A percentile compares a stretch with the other conserved stretches of the same genome.
phyloP scores from a whole-genome alignment of 2,113 vertebrate species.

The Spilogale gracilis region DNA sequence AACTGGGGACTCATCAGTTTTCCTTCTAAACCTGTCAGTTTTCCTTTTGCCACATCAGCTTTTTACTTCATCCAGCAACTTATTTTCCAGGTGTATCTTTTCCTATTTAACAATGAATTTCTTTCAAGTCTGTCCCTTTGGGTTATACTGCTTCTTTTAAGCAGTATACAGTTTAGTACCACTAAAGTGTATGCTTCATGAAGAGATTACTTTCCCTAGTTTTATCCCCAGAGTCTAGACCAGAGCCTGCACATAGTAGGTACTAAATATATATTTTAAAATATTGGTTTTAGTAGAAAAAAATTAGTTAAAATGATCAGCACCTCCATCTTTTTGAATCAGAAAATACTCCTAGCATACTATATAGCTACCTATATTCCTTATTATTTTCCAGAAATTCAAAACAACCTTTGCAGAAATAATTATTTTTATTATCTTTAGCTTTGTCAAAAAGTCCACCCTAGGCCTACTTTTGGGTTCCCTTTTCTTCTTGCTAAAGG shows the following conservation, averaged over 20 bases:
- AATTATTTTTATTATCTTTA: background rate
- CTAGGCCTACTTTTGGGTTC: background rate
- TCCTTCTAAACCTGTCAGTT: background rate
- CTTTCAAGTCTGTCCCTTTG: background rate
- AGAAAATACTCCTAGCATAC: background rate
- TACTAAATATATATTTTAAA: background rate
- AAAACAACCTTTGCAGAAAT: background rate
- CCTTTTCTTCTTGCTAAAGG: background rate
- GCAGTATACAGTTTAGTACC: background rate
- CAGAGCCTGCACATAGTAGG: background rate
- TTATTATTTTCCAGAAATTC: background rate
- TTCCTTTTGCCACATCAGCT: background rate
- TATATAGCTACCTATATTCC: background rate
- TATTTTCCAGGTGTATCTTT: background rate
- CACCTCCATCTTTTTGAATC: background rate
- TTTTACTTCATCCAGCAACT: background rate
- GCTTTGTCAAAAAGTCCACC: background rate
- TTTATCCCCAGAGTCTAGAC: background rate
- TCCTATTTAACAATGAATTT: background rate
- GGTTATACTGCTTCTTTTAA: background rate
- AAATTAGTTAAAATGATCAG: background rate
- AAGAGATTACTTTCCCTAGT: background rate
- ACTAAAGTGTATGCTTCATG: background rate
- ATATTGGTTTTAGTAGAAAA: background rate
- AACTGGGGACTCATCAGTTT: background rate